Percentiles rank a stretch among this genome's conserved stretches.
These are phyloP conservation scores for Falcunculus frontatus DNA, from an alignment of 2,113 vertebrate genomes.

Conservation along the genomic window DNA sequence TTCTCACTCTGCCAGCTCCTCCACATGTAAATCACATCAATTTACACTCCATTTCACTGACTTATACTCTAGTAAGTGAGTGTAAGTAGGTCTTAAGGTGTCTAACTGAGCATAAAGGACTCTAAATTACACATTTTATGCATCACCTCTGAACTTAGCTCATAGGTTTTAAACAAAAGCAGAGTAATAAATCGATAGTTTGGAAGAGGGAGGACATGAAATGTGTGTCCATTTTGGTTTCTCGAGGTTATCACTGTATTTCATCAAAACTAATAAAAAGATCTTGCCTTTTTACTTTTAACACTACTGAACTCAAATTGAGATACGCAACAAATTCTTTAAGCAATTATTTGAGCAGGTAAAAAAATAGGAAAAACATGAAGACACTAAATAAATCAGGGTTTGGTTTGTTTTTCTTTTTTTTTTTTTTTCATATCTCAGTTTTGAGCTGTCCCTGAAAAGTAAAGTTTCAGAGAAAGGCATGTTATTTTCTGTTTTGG, in stretches of 20 bases:
- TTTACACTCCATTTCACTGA: slow-evolving; percentile 48
- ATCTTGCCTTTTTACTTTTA: neutral
- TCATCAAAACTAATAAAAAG: slow-evolving; percentile 12
- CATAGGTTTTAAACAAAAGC: slow-evolving; percentile 32
- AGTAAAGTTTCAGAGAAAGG: neutral
- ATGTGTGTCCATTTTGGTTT: slow-evolving; percentile 8
- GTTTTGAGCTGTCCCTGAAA: neutral
- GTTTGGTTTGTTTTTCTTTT: neutral
- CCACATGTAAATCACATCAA: slow-evolving; percentile 32
- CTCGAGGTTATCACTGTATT: neutral
- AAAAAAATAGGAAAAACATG: neutral
- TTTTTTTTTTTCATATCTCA: neutral
- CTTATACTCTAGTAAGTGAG: slow-evolving; percentile 32
- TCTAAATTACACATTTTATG: slow-evolving; percentile 11
- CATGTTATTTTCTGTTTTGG: neutral
- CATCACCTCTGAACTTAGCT: slow-evolving; percentile 44
- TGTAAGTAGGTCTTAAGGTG: slow-evolving; percentile 37
- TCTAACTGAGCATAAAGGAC: slow-evolving; percentile 38
- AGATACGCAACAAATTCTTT: neutral
- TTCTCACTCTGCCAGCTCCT: neutral
- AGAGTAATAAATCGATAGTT: neutral
- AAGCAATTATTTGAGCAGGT: neutral
- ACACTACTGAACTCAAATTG: neutral
- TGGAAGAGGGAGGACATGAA: neutral
- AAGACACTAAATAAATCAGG: neutral